A percentile compares a stretch with the other conserved stretches of the same genome.
Evolutionary conservation across 2,113 vertebrate genomes (phyloP).

Genomic region (Numenius arquata): DNA sequence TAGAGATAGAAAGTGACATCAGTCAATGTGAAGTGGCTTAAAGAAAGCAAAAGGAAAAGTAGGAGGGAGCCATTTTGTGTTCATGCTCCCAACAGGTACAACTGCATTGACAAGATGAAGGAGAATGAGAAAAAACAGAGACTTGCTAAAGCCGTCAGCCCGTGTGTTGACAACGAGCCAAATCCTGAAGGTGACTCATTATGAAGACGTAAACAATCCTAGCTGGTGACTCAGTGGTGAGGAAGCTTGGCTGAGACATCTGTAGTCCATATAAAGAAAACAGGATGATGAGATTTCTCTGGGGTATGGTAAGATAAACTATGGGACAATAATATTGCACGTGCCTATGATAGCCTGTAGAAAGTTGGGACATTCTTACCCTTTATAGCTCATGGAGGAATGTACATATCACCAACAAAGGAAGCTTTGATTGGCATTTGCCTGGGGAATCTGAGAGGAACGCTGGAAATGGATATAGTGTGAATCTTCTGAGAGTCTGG

Average conservation of each 20-base stretch:
- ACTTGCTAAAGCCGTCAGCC: neutral
- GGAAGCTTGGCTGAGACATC: constrained; percentile 69
- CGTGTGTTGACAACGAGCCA: constrained; percentile 34
- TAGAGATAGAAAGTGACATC: constrained; percentile 29
- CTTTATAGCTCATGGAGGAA: constrained; percentile 57
- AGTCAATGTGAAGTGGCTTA: neutral
- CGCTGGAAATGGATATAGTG: constrained; percentile 49
- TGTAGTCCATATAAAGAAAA: constrained; percentile 74
- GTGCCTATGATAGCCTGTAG: constrained; percentile 59
- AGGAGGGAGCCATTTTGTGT: constrained; percentile 32
- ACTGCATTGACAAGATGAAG: constrained; percentile 35
- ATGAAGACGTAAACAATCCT: constrained; percentile 51
- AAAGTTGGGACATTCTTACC: constrained; percentile 57
- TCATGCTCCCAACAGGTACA: constrained; percentile 16
- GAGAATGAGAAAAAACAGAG: constrained; percentile 25
- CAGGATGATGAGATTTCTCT: constrained; percentile 72
- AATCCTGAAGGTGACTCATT: constrained; percentile 58
- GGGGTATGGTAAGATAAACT: constrained; percentile 67
- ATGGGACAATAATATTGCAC: constrained; percentile 69
- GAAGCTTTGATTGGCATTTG: constrained; percentile 59
- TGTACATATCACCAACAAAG: constrained; percentile 36
- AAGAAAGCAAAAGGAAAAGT: constrained; percentile 32
- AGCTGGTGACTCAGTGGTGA: constrained; percentile 48
- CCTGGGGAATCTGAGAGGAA: constrained; percentile 40
- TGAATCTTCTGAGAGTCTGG: constrained; percentile 61